Evolutionary conservation across 1,140 invertebrate species (phyloP).

Genomic region (Hycleus cichorii): DNA sequence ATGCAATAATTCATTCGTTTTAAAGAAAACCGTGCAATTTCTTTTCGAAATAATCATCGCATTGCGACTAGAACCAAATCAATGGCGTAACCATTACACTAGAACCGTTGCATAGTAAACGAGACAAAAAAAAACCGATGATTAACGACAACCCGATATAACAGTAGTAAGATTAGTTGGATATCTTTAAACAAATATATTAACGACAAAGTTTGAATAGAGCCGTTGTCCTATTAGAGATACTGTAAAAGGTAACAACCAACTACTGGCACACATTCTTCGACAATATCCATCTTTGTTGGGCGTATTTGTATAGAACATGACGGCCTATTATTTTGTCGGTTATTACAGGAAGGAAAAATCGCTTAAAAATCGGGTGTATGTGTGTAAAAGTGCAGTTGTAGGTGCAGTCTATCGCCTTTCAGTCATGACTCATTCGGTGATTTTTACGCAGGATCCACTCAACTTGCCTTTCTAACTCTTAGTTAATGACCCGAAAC

Average conservation of each 20-base stretch:
- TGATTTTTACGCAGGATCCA: constrained; percentile 9
- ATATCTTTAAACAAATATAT: constrained; percentile 21
- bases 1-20: background rate
- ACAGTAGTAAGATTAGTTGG: constrained; percentile 22
- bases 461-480: constrained; percentile 12
- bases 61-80: background rate
- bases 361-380: too few species aligned
- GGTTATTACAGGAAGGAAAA: too few species aligned
- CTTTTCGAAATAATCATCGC: background rate
- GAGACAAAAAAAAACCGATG: constrained; percentile 16
- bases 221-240: constrained; percentile 20
- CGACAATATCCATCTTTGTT: too few species aligned
- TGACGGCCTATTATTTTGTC: too few species aligned
- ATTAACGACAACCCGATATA: constrained; percentile 20
- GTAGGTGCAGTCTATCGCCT: constrained; percentile 19
- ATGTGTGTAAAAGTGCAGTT: background rate
- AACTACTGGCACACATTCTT: too few species aligned
- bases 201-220: constrained; percentile 24
- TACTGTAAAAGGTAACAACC: background rate
- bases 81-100: constrained; percentile 12
- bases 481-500: constrained; percentile 9
- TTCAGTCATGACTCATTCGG: constrained; percentile 18
- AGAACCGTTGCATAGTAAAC: constrained; percentile 14
- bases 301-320: too few species aligned
- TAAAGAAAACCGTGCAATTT: background rate